Conservation (phyloP, 1,140 invertebrate species). For the Leptinotarsa defecta region DNA sequence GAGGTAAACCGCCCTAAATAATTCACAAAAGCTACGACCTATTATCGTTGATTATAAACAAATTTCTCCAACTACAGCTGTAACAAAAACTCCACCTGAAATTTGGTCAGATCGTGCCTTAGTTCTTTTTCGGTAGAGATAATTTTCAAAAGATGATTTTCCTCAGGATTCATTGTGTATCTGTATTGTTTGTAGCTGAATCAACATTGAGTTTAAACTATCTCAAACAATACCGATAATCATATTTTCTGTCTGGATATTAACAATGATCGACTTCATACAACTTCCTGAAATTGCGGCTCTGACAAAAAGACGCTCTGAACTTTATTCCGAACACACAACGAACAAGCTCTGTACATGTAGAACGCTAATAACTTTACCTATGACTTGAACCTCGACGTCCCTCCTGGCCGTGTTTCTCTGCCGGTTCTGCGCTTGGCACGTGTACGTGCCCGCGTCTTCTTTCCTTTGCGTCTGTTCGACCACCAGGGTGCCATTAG, state of each 20-base stretch:
- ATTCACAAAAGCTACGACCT: no score
- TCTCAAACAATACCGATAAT: neutral
- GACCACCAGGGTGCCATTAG: slow-evolving; percentile 85
- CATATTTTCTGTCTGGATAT: neutral
- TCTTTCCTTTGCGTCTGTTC: slow-evolving; percentile 78
- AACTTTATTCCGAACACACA: slow-evolving; percentile 6
- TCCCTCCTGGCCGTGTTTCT: slow-evolving; percentile 78
- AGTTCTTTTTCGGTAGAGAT: no score
- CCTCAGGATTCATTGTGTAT: no score
- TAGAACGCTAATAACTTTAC: slow-evolving; percentile 57
- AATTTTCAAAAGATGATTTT: no score
- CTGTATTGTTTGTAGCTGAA: no score
- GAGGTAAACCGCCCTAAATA: no score
- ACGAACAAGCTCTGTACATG: neutral
- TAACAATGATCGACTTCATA: neutral
- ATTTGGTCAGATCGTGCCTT: no score
- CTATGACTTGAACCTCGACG: slow-evolving; percentile 83
- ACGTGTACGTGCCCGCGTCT: slow-evolving; percentile 84
- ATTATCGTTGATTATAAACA: no score
- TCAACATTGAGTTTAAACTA: no score
- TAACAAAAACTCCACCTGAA: no score
- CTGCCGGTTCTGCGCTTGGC: slow-evolving; percentile 84
- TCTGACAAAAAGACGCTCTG: neutral
- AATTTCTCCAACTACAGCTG: no score
- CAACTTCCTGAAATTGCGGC: neutral